These are phyloP conservation scores for Urocitellus parryii DNA, from an alignment of 2,113 vertebrate genomes.

Conservation along the genomic window DNA sequence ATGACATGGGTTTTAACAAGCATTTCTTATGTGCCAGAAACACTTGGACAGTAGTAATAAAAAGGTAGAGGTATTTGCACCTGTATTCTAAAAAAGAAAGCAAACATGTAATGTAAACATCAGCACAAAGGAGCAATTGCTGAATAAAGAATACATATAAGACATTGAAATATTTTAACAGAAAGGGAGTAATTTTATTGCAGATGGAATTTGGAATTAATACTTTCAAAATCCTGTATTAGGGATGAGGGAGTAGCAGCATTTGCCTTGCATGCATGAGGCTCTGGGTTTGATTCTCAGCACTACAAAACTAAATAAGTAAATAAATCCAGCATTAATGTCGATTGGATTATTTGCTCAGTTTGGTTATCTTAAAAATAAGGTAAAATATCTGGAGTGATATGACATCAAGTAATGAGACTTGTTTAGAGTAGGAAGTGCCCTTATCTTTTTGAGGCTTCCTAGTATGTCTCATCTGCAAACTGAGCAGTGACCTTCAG, in stretches of 20 bases:
- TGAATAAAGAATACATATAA: neutral
- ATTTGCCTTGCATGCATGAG: neutral
- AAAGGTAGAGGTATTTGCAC: neutral
- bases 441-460: neutral
- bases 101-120: neutral
- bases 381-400: neutral
- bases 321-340: neutral
- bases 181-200: neutral
- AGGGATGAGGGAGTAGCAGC: neutral
- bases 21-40: conserved; percentile 9
- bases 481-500: neutral
- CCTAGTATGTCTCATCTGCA: neutral
- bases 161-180: neutral
- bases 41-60: neutral
- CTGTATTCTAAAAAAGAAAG: neutral
- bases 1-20: neutral
- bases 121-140: neutral
- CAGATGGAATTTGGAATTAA: neutral
- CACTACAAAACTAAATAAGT: neutral
- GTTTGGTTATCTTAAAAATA: conserved; percentile 3
- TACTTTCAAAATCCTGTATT: neutral
- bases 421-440: neutral
- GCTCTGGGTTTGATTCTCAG: too few relatives aligned
- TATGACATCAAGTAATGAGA: neutral
- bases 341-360: neutral